Percentiles rank a stretch among this genome's conserved stretches.
Evolutionary conservation across 2,797 vertebrate genomes (phyloP).

Genomic region (Anguilla marmorata): DNA sequence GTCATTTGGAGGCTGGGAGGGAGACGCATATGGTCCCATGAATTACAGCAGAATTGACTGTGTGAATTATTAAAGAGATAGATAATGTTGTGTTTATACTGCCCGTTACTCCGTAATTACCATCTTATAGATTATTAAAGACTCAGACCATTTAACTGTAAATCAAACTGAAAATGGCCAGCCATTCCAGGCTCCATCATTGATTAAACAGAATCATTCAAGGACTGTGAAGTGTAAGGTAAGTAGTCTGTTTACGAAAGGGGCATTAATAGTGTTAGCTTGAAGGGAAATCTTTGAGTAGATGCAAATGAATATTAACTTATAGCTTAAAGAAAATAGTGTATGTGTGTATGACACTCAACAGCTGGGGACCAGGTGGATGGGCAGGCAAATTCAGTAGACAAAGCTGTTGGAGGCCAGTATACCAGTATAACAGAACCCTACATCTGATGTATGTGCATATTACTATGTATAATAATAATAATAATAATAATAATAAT

Average conservation of each 20-base stretch:
- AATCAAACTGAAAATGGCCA: neutral
- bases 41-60: conserved; percentile 20
- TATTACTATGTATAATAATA: too few relatives aligned
- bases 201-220: neutral
- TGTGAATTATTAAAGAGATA: conserved; percentile 20
- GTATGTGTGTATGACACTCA: neutral
- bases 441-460: neutral
- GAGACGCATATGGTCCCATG: neutral
- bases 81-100: conserved; percentile 22
- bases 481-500: too few relatives aligned
- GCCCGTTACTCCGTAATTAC: conserved; percentile 13
- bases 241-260: neutral
- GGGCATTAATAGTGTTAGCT: neutral
- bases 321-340: neutral
- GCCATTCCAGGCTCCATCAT: neutral
- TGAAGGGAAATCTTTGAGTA: neutral
- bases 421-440: neutral
- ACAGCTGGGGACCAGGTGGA: neutral
- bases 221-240: neutral
- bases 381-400: neutral
- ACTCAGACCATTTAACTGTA: neutral
- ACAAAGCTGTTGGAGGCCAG: neutral
- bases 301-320: neutral
- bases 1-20: neutral
- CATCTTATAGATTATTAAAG: conserved; percentile 29